A percentile compares a stretch with the other conserved stretches of the same genome.
Conservation (phyloP, 2,113 vertebrate species). For the Cromileptes altivelis region DNA sequence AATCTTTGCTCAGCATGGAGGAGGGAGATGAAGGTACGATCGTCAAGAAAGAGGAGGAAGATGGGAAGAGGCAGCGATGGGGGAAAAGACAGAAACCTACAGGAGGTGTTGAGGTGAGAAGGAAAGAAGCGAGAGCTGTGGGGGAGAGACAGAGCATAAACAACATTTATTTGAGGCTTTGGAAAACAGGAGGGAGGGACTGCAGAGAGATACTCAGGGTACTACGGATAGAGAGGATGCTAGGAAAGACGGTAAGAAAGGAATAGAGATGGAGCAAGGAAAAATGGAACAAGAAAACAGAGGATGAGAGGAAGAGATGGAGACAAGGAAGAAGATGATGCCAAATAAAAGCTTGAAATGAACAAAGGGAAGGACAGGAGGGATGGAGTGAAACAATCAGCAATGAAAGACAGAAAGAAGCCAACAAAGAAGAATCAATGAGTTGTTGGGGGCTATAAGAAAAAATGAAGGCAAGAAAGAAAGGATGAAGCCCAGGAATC, state of each 20-base stretch:
- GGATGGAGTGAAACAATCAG: too few relatives aligned
- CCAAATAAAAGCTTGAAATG: too few relatives aligned
- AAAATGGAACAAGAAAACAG: background rate
- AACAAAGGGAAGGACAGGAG: too few relatives aligned
- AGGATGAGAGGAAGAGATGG: background rate
- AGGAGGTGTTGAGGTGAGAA: background rate
- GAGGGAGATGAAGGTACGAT: slow-evolving; percentile 26
- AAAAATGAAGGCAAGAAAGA: too few relatives aligned
- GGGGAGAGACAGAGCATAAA: background rate
- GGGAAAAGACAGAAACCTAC: background rate
- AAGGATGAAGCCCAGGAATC: too few relatives aligned
- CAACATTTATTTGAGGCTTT: slow-evolving; percentile 20
- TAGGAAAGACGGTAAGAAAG: background rate
- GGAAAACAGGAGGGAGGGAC: background rate
- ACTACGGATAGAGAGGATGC: background rate
- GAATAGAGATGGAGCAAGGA: background rate
- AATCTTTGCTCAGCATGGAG: slow-evolving; percentile 28
- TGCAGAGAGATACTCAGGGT: background rate
- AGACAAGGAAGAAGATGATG: too few relatives aligned
- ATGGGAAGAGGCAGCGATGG: background rate
- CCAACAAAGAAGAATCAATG: too few relatives aligned
- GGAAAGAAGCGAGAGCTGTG: background rate
- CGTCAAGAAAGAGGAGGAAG: slow-evolving; percentile 3
- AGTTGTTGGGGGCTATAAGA: too few relatives aligned
- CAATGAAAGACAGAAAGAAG: too few relatives aligned